Conservation (phyloP, 2,797 vertebrate species). For the Tauraco hartlaubi region DNA sequence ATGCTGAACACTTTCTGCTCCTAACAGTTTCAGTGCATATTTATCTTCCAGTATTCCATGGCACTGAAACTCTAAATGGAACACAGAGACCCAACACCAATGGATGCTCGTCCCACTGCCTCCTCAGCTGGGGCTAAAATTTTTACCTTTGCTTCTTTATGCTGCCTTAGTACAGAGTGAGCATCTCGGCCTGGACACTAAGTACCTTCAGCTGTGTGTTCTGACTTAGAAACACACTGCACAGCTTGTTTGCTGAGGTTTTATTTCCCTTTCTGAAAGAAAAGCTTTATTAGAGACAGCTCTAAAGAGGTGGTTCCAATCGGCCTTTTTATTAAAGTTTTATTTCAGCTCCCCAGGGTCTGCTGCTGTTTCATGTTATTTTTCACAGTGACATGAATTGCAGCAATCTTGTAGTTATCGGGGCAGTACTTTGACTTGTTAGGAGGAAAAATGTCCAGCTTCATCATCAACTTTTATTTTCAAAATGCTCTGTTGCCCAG, state of each 20-base stretch:
- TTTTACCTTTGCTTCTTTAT: not conserved
- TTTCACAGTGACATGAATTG: not conserved
- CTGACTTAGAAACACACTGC: not conserved
- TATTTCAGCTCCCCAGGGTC: not conserved
- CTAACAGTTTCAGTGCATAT: not conserved
- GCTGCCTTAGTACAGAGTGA: not conserved
- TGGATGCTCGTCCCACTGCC: accelerated
- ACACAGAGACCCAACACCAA: not conserved
- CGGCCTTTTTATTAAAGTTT: not conserved
- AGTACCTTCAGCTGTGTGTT: not conserved
- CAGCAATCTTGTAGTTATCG: not conserved
- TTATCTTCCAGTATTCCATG: not conserved
- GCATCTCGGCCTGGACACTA: not conserved
- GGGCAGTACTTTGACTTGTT: not conserved
- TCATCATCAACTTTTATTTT: not conserved
- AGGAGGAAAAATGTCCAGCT: not conserved
- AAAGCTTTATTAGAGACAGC: not conserved
- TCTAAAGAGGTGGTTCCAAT: not conserved
- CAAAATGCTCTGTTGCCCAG: not conserved
- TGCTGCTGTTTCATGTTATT: not conserved
- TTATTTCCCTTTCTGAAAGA: not conserved
- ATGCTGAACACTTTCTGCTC: not conserved
- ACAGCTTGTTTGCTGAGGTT: not conserved
- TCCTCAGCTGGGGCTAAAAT: not conserved
- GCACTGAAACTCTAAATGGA: not conserved